Evolutionary conservation across 2,113 vertebrate genomes (phyloP), one percentile per base, ranked within the genome.

Genomic region (Sitta europaea): DNA sequence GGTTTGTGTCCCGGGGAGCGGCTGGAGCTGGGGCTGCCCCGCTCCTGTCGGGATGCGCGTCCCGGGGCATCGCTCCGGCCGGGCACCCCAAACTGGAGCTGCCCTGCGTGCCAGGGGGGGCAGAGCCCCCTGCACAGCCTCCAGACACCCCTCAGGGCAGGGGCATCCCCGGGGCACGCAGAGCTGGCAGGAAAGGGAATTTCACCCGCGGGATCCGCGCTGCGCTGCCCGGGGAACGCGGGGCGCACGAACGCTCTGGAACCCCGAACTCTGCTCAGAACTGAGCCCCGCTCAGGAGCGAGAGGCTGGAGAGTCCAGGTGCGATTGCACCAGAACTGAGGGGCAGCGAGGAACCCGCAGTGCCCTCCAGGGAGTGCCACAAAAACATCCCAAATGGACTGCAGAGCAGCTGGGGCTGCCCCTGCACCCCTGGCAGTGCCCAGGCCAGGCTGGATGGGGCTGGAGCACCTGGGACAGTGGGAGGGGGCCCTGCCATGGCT

Each of bases 41-140:
- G 40, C 40, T 40, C 40, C 40, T 40, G 10, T 40, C 40, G 40
- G 92, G 92, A 98, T 98, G 96, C 97, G 87, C 71, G 8, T 45
- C 71, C 53, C 42, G 24, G 31, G n/a, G 51, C 70, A 16, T 28
- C 24, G 13, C 53, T 5, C 9, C 53, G 7, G 33, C 54, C 40
- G 24, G 13, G n/a, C 70, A 5, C 0, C 4, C 4, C 33, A 3
- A 5, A 2, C 40, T 31, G n/a, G n/a, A n/a, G n/a, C n/a, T n/a
- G n/a, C n/a, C n/a, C n/a, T n/a, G n/a, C n/a, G n/a, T n/a, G n/a
- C n/a, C n/a, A n/a, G n/a, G n/a, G n/a, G n/a, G n/a, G n/a, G n/a
- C n/a, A n/a, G n/a, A n/a, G n/a, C n/a, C n/a, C n/a, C n/a, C n/a
- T n/a, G n/a, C n/a, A 47, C 48, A 50, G 48, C 48, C 48, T 25